Base-by-base conservation (phyloP, 2,888 invertebrate species). In the Dinocampus coccinellae region DNA sequence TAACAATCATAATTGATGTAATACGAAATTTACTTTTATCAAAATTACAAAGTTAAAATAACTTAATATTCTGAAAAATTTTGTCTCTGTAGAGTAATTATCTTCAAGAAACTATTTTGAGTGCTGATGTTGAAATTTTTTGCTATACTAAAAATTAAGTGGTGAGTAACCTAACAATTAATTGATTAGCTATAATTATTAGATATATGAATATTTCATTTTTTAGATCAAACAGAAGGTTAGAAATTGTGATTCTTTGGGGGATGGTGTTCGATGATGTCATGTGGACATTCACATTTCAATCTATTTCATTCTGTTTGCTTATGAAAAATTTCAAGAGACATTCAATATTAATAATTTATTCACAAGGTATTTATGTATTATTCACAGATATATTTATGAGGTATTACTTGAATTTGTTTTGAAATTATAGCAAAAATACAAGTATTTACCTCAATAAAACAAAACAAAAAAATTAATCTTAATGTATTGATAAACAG, bases 231-330 rank as follows among this genome's bases (percentile, higher is more conserved):
- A 65, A 53, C 34, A 16, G 55, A 55, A 36, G 87, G 77, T 80
- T 84, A 89, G 89, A 34, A 85, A 83, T 22, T 89, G 89, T 73
- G 79, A 86, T 68, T 87, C 86, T 78, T 75, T 89, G 36, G 87
- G 88, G 11, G 80, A 82, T 62, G 84, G 80, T 34, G 78, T 86
- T 3, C 82, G 81, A 39, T 88, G 87, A 22, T 89, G 89, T 75
- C 87, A 88, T 24, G 85, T 88, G 33, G 88, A 87, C 52, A n/a
- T n/a, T 86, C 87, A 70, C 88, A 88, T 78, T 77, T 88, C 69
- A 85, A 88, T 75, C 87, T 88, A 11, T 85, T 88, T 69, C 88
- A 89, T 77, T 87, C 87, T 0, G 87, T 88, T 47, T 89, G 88
- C 73, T 82, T 88, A 76, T 88, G 83, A 84, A 61, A n/a, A 16